These are phyloP conservation scores for Drosophila repletoides DNA, from an alignment of 1,140 invertebrate species.

Conservation along the genomic window DNA sequence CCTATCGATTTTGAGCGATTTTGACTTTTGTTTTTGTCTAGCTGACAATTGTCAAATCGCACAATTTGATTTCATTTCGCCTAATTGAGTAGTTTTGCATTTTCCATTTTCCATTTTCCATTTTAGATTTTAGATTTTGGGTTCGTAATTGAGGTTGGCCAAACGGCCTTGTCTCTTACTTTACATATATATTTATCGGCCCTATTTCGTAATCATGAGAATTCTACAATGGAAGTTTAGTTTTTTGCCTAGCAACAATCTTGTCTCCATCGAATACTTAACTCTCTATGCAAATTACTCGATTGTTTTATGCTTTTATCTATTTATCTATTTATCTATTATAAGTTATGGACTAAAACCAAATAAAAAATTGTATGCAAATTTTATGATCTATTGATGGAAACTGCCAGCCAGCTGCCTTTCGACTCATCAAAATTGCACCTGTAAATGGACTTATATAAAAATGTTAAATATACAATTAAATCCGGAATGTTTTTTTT, in stretches of 20 bases:
- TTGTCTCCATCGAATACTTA: background rate
- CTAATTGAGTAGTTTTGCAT: constrained; percentile 78
- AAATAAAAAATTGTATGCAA: constrained; percentile 56
- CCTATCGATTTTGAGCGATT: constrained; percentile 69
- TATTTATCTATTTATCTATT: no score
- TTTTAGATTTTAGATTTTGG: no score
- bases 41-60: constrained; percentile 53
- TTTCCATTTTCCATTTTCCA: constrained; percentile 44
- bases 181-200: background rate
- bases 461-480: constrained; percentile 34
- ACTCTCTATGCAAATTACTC: constrained; percentile 57
- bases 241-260: constrained; percentile 32
- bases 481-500: constrained; percentile 50
- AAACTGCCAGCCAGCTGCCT: constrained; percentile 39
- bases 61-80: constrained; percentile 54
- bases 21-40: constrained; percentile 47
- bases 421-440: constrained; percentile 37
- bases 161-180: constrained; percentile 20
- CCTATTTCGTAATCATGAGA: constrained; percentile 63
- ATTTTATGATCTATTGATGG: constrained; percentile 57
- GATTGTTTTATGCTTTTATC: constrained; percentile 61
- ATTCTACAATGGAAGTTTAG: constrained; percentile 17
- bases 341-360: constrained; percentile 32
- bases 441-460: constrained; percentile 22
- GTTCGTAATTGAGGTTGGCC: constrained; percentile 24